phyloP scores from a whole-genome alignment of 1,140 invertebrate genomes.

The Lasioglossum baleicum region DNA sequence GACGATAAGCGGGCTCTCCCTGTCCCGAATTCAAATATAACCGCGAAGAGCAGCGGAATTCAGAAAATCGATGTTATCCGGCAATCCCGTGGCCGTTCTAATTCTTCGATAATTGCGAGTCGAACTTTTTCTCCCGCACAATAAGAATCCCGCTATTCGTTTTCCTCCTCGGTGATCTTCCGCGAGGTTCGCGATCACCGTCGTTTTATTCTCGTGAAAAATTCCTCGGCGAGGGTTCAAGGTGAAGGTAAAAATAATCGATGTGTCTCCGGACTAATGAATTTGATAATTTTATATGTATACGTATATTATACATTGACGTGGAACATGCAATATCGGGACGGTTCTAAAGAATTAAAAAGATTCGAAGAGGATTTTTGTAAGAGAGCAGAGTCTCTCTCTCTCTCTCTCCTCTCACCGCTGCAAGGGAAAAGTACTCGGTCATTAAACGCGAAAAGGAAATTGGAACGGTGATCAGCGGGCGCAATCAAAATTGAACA shows the following conservation, averaged over 20 bases:
- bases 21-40: slow-evolving; percentile 16
- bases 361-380: neutral
- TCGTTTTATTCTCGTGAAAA: neutral
- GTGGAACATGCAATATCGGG: neutral
- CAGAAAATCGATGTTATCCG: slow-evolving; percentile 17
- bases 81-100: slow-evolving; percentile 15
- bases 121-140: neutral
- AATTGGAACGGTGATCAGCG: neutral
- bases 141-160: neutral
- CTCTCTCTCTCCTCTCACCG: no score
- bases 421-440: neutral
- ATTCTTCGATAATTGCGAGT: slow-evolving; percentile 11
- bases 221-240: neutral
- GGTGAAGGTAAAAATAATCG: neutral
- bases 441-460: no score
- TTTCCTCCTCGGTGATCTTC: neutral
- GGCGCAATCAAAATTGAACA: no score
- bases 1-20: neutral
- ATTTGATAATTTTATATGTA: no score
- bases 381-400: no score
- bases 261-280: neutral
- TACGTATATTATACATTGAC: no score
- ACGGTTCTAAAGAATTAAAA: no score
- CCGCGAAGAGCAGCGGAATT: neutral
- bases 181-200: neutral